Evolutionary conservation across 92 coral and sea anemone genomes (phyloP).

Genomic region (Palythoa grandis): DNA sequence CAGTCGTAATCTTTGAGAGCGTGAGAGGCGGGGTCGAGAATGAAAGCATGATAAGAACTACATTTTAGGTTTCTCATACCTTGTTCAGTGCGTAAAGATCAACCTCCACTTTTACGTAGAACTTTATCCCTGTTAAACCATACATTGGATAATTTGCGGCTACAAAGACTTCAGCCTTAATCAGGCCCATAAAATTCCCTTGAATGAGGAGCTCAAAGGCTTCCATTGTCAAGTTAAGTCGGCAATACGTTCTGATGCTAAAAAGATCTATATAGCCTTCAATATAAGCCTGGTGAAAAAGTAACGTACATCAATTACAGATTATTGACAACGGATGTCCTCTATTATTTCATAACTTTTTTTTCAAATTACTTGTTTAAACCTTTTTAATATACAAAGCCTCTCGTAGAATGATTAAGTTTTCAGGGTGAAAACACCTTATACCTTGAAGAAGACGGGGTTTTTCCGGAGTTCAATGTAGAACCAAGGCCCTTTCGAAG

Average conservation of each 20-base stretch:
- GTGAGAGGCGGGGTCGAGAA: no score
- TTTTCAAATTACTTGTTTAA: no score
- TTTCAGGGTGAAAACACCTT: not conserved
- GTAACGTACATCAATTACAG: not conserved
- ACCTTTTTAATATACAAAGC: no score
- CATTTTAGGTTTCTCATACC: conserved; percentile 45
- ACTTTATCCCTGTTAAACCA: conserved; percentile 58
- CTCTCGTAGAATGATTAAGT: not conserved
- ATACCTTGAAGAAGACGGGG: conserved; percentile 84
- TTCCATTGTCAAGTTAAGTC: conserved; percentile 88
- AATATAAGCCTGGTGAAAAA: conserved; percentile 67
- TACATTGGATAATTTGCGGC: conserved; percentile 72
- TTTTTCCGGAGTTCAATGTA: conserved; percentile 71
- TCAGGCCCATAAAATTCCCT: conserved; percentile 86
- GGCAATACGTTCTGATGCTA: conserved; percentile 74
- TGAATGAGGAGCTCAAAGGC: conserved; percentile 75
- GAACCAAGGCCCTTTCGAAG: conserved; percentile 81
- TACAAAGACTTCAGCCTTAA: conserved; percentile 90
- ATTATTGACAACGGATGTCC: no score
- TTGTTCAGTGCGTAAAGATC: conserved; percentile 77
- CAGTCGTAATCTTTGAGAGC: no score
- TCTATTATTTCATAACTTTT: no score
- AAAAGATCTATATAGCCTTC: conserved; percentile 87
- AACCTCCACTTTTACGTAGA: conserved; percentile 82
- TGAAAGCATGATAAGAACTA: not conserved